Conservation (phyloP, 2,888 invertebrate species). For the Tenthredo amoena region DNA sequence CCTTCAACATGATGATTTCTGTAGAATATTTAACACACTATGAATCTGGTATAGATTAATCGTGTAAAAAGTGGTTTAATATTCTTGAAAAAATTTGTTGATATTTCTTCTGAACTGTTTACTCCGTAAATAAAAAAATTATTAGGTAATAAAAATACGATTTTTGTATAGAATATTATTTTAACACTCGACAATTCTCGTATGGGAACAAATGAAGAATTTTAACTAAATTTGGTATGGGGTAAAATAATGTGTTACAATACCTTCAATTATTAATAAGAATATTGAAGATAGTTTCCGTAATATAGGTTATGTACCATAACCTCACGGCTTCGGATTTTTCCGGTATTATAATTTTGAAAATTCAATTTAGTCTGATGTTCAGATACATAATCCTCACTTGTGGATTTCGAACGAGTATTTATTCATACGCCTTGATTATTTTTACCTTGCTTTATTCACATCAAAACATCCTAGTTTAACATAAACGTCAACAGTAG, state of each 20-base stretch:
- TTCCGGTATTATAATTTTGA: not conserved
- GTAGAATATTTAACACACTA: not conserved
- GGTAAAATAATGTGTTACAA: not conserved
- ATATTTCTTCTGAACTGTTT: too few species aligned
- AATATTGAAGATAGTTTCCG: not conserved
- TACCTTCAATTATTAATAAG: not conserved
- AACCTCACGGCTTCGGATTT: not conserved
- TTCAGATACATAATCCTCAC: not conserved
- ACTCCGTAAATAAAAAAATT: not conserved
- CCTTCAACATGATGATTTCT: constrained; percentile 78
- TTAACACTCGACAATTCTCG: not conserved
- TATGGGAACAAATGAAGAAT: not conserved
- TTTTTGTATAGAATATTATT: not conserved
- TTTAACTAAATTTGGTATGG: not conserved
- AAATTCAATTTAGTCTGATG: not conserved
- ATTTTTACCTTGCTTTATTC: not conserved
- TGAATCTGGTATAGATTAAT: not conserved
- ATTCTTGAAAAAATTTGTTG: too few species aligned
- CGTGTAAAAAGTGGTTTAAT: too few species aligned
- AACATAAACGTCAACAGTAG: not conserved
- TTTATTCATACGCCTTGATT: not conserved
- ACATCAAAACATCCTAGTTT: not conserved
- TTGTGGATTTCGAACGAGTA: not conserved
- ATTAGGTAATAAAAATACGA: not conserved
- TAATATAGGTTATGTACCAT: constrained; percentile 20